phyloP scores from a whole-genome alignment of 1,140 invertebrate species.

The Trichonephila clavipes region DNA sequence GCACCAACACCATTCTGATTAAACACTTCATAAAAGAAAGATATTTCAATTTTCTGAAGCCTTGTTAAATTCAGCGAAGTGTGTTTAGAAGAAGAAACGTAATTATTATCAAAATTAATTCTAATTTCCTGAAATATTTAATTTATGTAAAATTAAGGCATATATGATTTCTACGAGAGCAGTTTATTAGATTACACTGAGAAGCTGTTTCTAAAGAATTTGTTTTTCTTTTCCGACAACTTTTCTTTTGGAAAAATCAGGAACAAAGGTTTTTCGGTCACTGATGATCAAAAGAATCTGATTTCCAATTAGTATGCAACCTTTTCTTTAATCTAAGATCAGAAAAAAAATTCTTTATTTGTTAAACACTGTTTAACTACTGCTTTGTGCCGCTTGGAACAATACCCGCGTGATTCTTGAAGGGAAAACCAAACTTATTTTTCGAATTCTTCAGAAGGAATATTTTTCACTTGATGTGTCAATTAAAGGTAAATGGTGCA shows the following conservation, averaged over 20 bases:
- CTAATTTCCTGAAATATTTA: slow-evolving; percentile 1
- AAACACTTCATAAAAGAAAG: neutral
- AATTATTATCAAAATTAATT: slow-evolving; percentile 36
- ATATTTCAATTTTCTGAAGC: slow-evolving; percentile 7
- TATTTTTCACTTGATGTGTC: neutral
- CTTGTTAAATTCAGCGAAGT: neutral
- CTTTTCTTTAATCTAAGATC: neutral
- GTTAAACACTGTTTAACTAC: slow-evolving; percentile 26
- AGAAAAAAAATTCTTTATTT: slow-evolving; percentile 10
- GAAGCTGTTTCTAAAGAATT: neutral
- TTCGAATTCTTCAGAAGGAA: neutral
- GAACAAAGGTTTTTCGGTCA: neutral
- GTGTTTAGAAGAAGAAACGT: neutral
- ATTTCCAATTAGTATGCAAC: slow-evolving; percentile 34
- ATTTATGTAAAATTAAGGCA: neutral
- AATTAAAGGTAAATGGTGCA: neutral
- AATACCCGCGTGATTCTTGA: neutral
- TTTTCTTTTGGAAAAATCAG: neutral
- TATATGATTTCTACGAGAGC: neutral
- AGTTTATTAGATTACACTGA: neutral
- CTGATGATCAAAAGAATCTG: neutral
- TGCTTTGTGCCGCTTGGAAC: neutral
- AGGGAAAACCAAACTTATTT: neutral
- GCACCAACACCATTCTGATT: neutral
- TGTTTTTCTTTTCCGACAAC: neutral